A percentile compares a stretch with the other conserved stretches of the same genome.
These are phyloP conservation scores for Microcaecilia unicolor DNA, from an alignment of 2,797 vertebrate genomes.

Conservation along the genomic window DNA sequence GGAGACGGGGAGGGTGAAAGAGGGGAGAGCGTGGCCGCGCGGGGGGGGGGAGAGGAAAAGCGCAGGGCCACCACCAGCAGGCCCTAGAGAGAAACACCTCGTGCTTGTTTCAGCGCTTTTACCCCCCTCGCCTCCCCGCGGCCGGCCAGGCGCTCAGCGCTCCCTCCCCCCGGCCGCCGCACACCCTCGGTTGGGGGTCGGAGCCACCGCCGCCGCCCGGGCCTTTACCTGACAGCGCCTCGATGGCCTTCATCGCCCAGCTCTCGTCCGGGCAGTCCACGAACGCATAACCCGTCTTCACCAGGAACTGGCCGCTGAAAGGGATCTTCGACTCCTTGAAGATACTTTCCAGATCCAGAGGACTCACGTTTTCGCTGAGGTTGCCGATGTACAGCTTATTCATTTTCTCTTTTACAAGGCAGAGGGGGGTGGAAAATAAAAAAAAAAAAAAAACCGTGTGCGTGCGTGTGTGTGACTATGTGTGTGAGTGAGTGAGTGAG, in stretches of 20 bases:
- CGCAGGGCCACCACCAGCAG: too few relatives aligned
- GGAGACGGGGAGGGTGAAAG: too few relatives aligned
- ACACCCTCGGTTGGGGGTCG: neutral
- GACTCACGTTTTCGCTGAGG: conserved; percentile 87
- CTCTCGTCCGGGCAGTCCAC: conserved; percentile 97
- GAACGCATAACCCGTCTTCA: conserved; percentile 96
- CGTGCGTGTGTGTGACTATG: too few relatives aligned
- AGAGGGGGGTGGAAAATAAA: neutral
- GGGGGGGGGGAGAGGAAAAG: too few relatives aligned
- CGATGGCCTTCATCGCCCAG: conserved; percentile 96
- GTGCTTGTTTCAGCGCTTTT: neutral
- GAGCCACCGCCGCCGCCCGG: neutral
- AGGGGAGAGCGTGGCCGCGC: neutral
- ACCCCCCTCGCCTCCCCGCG: neutral
- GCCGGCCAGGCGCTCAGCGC: neutral
- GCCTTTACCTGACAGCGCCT: conserved; percentile 90
- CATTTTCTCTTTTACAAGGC: conserved; percentile 59
- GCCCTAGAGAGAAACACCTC: neutral
- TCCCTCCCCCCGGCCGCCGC: neutral
- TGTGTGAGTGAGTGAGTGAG: too few relatives aligned
- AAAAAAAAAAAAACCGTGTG: neutral
- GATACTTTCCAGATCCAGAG: conserved; percentile 90
- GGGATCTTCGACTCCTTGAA: conserved; percentile 96
- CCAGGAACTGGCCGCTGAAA: conserved; percentile 83
- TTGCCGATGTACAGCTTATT: conserved; percentile 98